Conservation (phyloP, 2,797 vertebrate genomes). For the Nothura maculosa region DNA sequence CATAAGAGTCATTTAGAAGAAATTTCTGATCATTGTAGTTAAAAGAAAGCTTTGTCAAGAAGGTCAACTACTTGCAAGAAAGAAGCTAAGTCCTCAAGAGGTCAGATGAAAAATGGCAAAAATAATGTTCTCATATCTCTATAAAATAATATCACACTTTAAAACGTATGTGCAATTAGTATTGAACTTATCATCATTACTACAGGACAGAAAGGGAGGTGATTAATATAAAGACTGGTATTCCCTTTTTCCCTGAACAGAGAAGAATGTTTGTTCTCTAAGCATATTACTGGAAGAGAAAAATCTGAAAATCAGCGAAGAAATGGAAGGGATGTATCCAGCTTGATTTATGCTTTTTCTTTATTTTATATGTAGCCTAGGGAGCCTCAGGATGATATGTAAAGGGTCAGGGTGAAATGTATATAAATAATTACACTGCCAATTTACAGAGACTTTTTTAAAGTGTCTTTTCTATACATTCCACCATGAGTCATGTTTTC, state of each 20-base stretch:
- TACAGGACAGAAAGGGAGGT: not conserved
- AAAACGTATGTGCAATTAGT: not conserved
- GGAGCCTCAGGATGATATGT: conserved; percentile 48
- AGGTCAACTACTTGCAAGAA: not conserved
- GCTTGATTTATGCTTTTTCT: conserved; percentile 57
- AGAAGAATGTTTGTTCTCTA: not conserved
- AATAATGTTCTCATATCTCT: not conserved
- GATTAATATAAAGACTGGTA: not conserved
- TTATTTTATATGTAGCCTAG: conserved; percentile 8
- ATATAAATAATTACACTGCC: conserved; percentile 66
- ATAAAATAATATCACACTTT: not conserved
- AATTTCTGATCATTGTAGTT: not conserved
- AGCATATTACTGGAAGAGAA: not conserved
- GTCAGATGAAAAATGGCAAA: not conserved
- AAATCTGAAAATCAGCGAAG: not conserved
- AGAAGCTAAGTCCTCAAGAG: not conserved
- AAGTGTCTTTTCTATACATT: conserved; percentile 13
- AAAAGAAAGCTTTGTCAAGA: not conserved
- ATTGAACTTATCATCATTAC: not conserved
- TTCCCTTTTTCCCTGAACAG: not conserved
- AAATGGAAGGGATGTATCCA: conserved; percentile 14
- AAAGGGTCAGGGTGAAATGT: conserved; percentile 65
- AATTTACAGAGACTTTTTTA: conserved; percentile 50
- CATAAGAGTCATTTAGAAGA: not conserved
- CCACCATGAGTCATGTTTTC: conserved; percentile 25